Evolutionary conservation across 2,797 vertebrate species (phyloP).

Genomic region (Babyrousa celebensis): DNA sequence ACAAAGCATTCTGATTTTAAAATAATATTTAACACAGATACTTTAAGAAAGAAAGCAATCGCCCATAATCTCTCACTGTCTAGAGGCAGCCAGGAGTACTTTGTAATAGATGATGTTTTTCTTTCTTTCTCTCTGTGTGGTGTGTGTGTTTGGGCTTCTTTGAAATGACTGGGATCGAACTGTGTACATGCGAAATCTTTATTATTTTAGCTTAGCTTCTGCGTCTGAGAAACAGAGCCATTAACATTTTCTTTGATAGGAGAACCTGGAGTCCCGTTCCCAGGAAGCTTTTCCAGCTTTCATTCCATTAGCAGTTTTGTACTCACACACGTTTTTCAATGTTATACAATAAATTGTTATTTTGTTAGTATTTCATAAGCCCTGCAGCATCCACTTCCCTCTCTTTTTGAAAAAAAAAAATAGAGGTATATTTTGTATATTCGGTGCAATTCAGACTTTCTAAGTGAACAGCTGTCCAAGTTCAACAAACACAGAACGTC

Average conservation of each 20-base stretch:
- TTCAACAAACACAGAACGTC: background rate
- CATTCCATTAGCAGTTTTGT: conserved; percentile 44
- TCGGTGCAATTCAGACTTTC: background rate
- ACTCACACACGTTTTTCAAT: background rate
- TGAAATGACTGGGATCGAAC: background rate
- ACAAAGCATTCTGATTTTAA: conserved; percentile 50
- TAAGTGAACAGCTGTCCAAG: background rate
- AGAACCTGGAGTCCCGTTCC: background rate
- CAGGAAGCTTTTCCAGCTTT: background rate
- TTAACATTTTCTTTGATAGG: background rate
- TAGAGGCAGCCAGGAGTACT: background rate
- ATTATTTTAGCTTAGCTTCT: conserved; percentile 33
- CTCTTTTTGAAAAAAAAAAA: background rate
- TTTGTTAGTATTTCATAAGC: conserved; percentile 39
- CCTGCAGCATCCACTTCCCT: background rate
- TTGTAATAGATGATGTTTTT: background rate
- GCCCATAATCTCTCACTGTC: conserved; percentile 17
- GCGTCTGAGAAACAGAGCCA: conserved; percentile 20
- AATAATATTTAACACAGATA: background rate
- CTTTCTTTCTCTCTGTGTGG: background rate
- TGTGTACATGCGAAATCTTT: background rate
- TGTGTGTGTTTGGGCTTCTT: background rate
- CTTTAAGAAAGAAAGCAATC: conserved; percentile 4
- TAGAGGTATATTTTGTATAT: background rate
- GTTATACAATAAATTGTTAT: background rate